phyloP scores from a whole-genome alignment of 1,140 invertebrate species.

The Psilanteris sp. region DNA sequence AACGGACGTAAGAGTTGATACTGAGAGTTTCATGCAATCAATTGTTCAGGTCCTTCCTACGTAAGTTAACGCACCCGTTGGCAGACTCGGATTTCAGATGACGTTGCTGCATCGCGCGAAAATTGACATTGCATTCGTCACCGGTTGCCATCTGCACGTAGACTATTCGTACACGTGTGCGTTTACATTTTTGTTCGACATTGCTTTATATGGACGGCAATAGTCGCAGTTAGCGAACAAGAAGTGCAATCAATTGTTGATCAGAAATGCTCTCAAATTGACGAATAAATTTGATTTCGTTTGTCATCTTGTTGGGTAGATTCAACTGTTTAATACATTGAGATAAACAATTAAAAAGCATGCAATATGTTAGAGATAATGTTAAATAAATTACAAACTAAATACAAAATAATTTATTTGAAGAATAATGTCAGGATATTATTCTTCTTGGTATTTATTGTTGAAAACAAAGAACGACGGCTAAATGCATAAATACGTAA shows the following conservation, averaged over 20 bases:
- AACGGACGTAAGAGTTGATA: slow-evolving; percentile 10
- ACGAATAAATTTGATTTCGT: too few species aligned
- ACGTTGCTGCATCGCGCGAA: slow-evolving; percentile 19
- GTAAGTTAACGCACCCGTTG: slow-evolving; percentile 23
- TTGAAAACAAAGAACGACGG: too few species aligned
- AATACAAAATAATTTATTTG: too few species aligned
- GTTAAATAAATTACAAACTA: too few species aligned
- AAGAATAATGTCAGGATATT: too few species aligned
- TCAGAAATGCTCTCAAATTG: too few species aligned
- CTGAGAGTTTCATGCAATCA: slow-evolving; percentile 32
- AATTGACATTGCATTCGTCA: slow-evolving; percentile 35
- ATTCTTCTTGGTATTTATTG: too few species aligned
- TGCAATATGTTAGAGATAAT: too few species aligned
- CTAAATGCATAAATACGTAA: too few species aligned
- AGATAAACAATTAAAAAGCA: too few species aligned
- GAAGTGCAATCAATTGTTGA: slow-evolving; percentile 12
- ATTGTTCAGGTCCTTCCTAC: slow-evolving; percentile 40
- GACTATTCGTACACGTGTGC: not conserved
- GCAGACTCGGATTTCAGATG: slow-evolving; percentile 6
- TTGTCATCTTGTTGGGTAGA: too few species aligned
- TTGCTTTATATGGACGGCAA: slow-evolving; percentile 14
- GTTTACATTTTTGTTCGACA: slow-evolving; percentile 6
- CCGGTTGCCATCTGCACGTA: slow-evolving; percentile 20
- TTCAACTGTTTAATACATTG: too few species aligned
- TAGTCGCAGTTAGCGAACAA: slow-evolving; percentile 9